Evolutionary conservation across 1,140 invertebrate species (phyloP).

Genomic region (Polypedilum vanderplanki): DNA sequence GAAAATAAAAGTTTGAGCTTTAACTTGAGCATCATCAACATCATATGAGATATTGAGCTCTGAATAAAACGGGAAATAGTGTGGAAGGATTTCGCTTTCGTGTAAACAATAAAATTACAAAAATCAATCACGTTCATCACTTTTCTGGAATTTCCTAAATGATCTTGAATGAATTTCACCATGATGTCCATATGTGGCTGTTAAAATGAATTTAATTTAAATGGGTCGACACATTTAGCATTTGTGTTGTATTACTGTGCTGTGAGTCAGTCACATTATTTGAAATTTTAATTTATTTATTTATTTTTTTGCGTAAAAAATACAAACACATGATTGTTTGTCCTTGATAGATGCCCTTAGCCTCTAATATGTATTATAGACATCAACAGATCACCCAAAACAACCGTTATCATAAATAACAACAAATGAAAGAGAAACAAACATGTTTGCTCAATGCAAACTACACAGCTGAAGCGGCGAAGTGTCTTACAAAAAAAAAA

Average conservation of each 20-base stretch:
- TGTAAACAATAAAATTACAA: too few relatives aligned
- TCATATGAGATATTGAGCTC: too few relatives aligned
- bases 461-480: not conserved
- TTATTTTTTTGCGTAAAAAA: too few relatives aligned
- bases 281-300: too few relatives aligned
- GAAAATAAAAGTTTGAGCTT: not conserved
- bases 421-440: not conserved
- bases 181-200: too few relatives aligned
- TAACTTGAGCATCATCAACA: too few relatives aligned
- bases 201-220: not conserved
- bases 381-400: not conserved
- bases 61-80: too few relatives aligned
- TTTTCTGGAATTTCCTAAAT: too few relatives aligned
- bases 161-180: too few relatives aligned
- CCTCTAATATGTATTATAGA: not conserved
- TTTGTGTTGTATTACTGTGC: not conserved
- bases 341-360: slow-evolving; percentile 8
- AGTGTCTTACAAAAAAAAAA: not conserved
- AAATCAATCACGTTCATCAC: too few relatives aligned
- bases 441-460: slow-evolving; percentile 17
- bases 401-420: not conserved
- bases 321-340: not conserved
- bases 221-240: not conserved
- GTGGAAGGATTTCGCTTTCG: too few relatives aligned
- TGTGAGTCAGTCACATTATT: too few relatives aligned